phyloP scores from a whole-genome alignment of 2,797 vertebrate genomes.

The Pseudocheirus occidentalis region DNA sequence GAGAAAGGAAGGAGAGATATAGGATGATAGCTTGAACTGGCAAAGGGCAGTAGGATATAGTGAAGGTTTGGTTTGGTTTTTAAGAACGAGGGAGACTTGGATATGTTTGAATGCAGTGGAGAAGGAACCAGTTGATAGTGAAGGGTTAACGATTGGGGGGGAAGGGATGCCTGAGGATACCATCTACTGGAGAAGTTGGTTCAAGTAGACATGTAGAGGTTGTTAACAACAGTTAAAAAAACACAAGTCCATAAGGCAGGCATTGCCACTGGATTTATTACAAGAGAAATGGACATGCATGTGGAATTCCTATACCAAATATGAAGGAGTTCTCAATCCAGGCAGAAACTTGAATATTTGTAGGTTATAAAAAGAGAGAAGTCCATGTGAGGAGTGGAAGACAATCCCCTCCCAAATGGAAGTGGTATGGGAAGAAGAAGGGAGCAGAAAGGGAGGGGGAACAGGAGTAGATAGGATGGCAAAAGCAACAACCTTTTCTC shows the following conservation, averaged over 20 bases:
- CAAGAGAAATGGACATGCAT: background rate
- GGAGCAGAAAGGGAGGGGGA: background rate
- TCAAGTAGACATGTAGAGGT: background rate
- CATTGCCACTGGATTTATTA: background rate
- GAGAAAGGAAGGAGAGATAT: background rate
- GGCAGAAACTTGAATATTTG: background rate
- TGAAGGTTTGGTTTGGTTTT: background rate
- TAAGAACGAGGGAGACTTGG: background rate
- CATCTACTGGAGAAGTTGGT: background rate
- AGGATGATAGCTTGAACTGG: background rate
- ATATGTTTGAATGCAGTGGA: background rate
- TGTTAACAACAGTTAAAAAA: background rate
- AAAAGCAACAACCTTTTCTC: background rate
- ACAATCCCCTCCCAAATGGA: background rate
- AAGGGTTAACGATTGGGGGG: background rate
- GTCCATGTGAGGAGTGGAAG: background rate
- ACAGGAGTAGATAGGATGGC: background rate
- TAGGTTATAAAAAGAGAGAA: background rate
- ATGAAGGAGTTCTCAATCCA: background rate
- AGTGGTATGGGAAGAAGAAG: background rate
- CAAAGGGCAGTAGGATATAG: background rate
- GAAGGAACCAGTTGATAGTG: background rate
- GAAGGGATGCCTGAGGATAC: background rate
- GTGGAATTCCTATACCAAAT: background rate
- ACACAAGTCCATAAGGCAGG: background rate